Evolutionary conservation across 2,113 vertebrate species (phyloP).

Genomic region (Mus spicilegus): DNA sequence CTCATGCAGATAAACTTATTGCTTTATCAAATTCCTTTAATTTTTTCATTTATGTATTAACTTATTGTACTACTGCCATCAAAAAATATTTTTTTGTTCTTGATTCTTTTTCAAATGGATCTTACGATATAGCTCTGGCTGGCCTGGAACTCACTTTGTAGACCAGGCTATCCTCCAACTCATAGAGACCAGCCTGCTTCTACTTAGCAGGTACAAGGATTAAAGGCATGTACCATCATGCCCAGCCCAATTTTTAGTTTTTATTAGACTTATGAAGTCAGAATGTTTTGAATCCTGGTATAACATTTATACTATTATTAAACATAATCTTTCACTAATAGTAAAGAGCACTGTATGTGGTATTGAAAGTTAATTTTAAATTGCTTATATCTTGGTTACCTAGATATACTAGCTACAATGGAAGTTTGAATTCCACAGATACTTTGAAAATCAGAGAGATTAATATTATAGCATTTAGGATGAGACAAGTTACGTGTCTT

Average conservation of each 20-base stretch:
- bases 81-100: not conserved
- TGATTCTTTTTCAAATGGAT: not conserved
- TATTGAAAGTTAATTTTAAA: not conserved
- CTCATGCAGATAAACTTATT: not conserved
- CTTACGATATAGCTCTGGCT: not conserved
- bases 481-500: not conserved
- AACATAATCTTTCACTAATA: not conserved
- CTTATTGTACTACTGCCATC: not conserved
- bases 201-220: not conserved
- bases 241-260: not conserved
- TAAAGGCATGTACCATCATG: not conserved
- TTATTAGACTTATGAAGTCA: not conserved
- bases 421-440: not conserved
- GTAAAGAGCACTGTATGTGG: not conserved
- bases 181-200: not conserved
- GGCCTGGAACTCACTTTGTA: not conserved
- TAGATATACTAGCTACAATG: not conserved
- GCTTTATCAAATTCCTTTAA: slow-evolving; percentile 14
- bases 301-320: not conserved
- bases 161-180: not conserved
- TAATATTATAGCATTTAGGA: not conserved
- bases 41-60: not conserved
- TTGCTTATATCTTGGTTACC: not conserved
- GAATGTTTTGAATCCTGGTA: not conserved
- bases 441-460: slow-evolving; percentile 1